These are phyloP conservation scores for Lochmaea crataegi DNA, from an alignment of 2,888 invertebrate genomes.

Conservation along the genomic window DNA sequence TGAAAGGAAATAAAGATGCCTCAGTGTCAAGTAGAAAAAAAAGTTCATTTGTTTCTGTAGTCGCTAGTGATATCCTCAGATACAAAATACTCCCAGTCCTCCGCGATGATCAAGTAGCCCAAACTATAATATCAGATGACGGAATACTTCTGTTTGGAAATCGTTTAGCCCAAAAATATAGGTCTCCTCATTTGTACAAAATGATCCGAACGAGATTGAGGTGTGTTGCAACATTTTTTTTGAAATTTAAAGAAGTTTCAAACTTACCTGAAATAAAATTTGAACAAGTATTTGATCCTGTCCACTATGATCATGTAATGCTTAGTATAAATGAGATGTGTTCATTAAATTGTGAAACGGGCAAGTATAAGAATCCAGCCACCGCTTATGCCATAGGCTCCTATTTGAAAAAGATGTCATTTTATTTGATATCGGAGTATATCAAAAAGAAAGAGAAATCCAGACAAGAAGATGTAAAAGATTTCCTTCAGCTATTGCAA, in stretches of 20 bases:
- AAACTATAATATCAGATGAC: background rate
- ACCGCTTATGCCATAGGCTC: constrained; percentile 8
- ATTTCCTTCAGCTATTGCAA: constrained; percentile 21
- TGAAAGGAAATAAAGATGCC: background rate
- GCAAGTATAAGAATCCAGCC: constrained; percentile 10
- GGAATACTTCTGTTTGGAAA: constrained; percentile 13
- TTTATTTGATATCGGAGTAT: constrained; percentile 11
- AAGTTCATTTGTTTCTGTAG: constrained; percentile 6
- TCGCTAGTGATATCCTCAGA: constrained; percentile 4
- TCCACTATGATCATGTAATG: constrained; percentile 1
- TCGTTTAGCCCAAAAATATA: constrained; percentile 17
- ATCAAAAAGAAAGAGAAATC: constrained; percentile 23
- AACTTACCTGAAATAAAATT: constrained; percentile 1
- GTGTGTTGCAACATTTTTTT: constrained; percentile 10
- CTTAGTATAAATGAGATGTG: constrained; percentile 22
- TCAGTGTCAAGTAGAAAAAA: background rate
- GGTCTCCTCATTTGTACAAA: constrained; percentile 1
- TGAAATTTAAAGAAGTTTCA: background rate
- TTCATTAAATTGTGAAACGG: constrained; percentile 7
- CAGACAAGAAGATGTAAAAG: constrained; percentile 21
- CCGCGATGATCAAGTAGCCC: background rate
- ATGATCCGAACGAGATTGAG: constrained; percentile 18
- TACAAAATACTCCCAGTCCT: background rate
- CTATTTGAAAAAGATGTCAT: too few species aligned
- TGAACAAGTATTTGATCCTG: constrained; percentile 18